Percentiles rank a stretch among this genome's conserved stretches.
phyloP scores from a whole-genome alignment of 2,113 vertebrate genomes.

The Thermophis baileyi region DNA sequence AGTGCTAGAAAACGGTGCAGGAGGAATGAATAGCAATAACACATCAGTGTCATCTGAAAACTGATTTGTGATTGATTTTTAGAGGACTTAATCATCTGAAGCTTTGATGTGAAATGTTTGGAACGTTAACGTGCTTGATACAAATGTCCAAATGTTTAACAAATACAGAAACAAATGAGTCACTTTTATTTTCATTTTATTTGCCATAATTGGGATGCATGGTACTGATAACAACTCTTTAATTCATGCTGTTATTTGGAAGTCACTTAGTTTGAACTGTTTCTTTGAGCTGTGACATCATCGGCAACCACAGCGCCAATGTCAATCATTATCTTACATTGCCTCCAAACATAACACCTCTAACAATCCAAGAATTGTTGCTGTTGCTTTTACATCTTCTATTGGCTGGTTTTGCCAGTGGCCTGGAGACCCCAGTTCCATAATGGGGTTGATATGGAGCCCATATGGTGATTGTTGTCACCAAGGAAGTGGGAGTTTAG shows the following conservation, averaged over 20 bases:
- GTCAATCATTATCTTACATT: neutral
- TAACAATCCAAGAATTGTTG: neutral
- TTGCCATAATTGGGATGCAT: neutral
- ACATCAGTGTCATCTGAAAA: conserved; percentile 73
- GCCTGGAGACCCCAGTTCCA: neutral
- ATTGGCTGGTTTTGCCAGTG: neutral
- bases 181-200: neutral
- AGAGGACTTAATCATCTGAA: conserved; percentile 62
- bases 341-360: neutral
- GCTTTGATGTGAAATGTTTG: conserved; percentile 61
- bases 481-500: neutral
- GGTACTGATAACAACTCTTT: neutral
- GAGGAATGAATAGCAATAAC: conserved; percentile 72
- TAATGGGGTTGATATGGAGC: neutral
- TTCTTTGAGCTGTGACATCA: neutral
- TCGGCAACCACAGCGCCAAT: neutral
- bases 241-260: conserved; percentile 1
- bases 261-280: neutral
- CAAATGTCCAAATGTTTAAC: conserved; percentile 56
- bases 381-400: neutral
- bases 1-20: conserved; percentile 62
- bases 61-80: conserved; percentile 73
- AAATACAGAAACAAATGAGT: conserved; percentile 46
- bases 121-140: conserved; percentile 62
- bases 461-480: neutral